Evolutionary conservation across 2,888 invertebrate species (phyloP).

Genomic region (Cheilosia pagana): DNA sequence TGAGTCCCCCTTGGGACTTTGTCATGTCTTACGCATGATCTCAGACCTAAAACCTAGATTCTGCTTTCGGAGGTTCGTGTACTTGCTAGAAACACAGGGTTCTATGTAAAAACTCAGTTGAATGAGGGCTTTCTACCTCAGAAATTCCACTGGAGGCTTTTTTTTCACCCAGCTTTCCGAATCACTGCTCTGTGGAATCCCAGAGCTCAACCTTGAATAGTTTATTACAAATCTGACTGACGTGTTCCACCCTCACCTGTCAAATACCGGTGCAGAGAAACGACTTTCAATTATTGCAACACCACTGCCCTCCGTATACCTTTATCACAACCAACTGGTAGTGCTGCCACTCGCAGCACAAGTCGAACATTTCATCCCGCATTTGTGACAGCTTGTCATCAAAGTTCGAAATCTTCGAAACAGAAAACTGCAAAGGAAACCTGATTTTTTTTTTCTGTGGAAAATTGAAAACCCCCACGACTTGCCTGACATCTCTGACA

Average conservation of each 20-base stretch:
- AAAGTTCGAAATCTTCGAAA: slow-evolving; percentile 44
- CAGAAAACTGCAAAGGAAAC: slow-evolving; percentile 42
- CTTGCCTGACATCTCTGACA: slow-evolving; percentile 32
- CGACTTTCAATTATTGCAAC: background rate
- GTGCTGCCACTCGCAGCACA: background rate
- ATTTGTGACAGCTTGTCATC: slow-evolving; percentile 62
- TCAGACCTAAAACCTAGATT: too few relatives aligned
- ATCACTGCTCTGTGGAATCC: too few relatives aligned
- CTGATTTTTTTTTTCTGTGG: background rate
- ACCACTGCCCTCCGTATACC: background rate
- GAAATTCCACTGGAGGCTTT: too few relatives aligned
- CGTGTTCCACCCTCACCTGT: background rate
- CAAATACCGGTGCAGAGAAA: background rate
- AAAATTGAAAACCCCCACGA: slow-evolving; percentile 6
- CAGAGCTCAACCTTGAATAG: background rate
- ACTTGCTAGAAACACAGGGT: too few relatives aligned
- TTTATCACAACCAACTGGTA: slow-evolving; percentile 37
- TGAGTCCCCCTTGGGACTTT: too few relatives aligned
- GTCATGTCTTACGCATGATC: too few relatives aligned
- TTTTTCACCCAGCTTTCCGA: too few relatives aligned
- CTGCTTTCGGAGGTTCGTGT: too few relatives aligned
- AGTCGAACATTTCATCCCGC: slow-evolving; percentile 39
- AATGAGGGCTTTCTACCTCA: too few relatives aligned
- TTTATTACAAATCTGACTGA: background rate
- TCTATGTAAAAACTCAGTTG: too few relatives aligned